A percentile compares a stretch with the other conserved stretches of the same genome.
Evolutionary conservation across 2,113 vertebrate genomes (phyloP).

Genomic region (Thamnophis sirtalis): DNA sequence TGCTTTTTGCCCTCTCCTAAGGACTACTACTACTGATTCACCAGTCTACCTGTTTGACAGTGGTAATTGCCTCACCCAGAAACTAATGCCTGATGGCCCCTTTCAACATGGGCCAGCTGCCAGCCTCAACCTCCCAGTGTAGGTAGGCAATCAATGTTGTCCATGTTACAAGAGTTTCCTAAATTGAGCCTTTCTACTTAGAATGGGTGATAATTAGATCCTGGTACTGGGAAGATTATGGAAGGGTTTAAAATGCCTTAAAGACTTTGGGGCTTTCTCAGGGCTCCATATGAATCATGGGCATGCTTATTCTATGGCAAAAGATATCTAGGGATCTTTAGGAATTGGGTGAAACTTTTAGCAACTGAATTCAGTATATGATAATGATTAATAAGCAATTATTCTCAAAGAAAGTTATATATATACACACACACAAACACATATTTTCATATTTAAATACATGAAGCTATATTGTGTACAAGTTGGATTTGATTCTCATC

Average conservation of each 20-base stretch:
- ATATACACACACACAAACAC: neutral
- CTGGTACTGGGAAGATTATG: neutral
- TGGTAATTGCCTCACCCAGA: constrained; percentile 28
- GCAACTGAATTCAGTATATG: neutral
- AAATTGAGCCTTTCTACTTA: neutral
- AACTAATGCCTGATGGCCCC: constrained; percentile 31
- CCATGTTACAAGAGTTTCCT: constrained; percentile 23
- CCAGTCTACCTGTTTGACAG: constrained; percentile 24
- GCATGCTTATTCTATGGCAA: neutral
- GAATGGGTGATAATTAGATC: neutral
- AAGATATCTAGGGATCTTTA: neutral
- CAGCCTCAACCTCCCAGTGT: constrained; percentile 34
- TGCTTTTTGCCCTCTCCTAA: constrained; percentile 29
- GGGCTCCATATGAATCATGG: neutral
- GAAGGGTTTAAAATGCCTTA: neutral
- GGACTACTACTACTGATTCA: constrained; percentile 26
- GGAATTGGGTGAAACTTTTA: neutral
- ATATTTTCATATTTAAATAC: neutral
- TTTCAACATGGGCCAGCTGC: constrained; percentile 31
- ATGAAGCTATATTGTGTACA: neutral
- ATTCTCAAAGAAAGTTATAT: neutral
- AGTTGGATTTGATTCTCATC: neutral
- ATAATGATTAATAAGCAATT: neutral
- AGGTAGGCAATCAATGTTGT: constrained; percentile 30
- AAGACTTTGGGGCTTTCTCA: neutral